phyloP scores from a whole-genome alignment of 2,113 vertebrate species.

The Carlito syrichta region DNA sequence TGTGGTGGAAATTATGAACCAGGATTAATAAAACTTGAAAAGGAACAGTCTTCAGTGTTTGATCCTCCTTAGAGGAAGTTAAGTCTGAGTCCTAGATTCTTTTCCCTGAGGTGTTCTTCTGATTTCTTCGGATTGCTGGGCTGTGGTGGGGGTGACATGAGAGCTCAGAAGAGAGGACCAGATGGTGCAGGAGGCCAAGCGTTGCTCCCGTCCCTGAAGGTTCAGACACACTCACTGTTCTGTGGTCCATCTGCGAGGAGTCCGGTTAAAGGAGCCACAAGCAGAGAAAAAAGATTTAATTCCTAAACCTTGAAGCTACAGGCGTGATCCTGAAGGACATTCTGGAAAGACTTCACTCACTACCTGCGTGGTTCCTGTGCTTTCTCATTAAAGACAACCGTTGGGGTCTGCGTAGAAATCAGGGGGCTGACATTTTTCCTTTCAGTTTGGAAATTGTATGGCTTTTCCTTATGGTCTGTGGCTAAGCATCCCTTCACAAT shows the following conservation, averaged over 20 bases:
- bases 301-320: neutral
- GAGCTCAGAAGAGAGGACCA: constrained; percentile 65
- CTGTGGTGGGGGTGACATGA: constrained; percentile 63
- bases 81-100: constrained; percentile 80
- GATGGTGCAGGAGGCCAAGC: constrained; percentile 15
- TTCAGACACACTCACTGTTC: neutral
- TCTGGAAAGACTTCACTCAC: neutral
- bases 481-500: neutral
- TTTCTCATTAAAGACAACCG: neutral
- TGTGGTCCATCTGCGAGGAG: constrained; percentile 7
- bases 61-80: constrained; percentile 85
- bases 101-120: constrained; percentile 83
- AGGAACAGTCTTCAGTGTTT: constrained; percentile 85
- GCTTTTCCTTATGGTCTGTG: neutral
- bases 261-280: neutral
- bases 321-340: neutral
- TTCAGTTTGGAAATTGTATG: neutral
- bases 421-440: constrained; percentile 6
- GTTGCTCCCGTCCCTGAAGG: neutral
- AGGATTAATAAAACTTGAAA: constrained; percentile 89
- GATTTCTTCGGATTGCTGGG: constrained; percentile 73
- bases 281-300: neutral
- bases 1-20: constrained; percentile 86
- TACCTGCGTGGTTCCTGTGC: neutral
- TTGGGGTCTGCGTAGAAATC: neutral